phyloP scores from a whole-genome alignment of 2,113 vertebrate species.

The Propithecus coquereli region DNA sequence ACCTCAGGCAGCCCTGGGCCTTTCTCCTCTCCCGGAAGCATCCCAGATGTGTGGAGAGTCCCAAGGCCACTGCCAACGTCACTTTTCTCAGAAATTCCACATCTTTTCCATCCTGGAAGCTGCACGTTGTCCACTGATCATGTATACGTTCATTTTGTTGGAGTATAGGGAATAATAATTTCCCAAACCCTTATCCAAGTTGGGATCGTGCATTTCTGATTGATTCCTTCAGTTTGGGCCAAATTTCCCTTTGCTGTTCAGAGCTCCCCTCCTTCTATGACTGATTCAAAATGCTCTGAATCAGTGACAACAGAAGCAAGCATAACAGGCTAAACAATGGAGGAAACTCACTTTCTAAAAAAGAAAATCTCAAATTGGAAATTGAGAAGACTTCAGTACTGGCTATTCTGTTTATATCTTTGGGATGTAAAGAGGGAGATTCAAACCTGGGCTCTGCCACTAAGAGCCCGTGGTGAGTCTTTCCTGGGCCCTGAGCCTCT shows the following conservation, averaged over 20 bases:
- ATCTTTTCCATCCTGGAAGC: neutral
- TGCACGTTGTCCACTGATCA: rapidly evolving
- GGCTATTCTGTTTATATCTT: neutral
- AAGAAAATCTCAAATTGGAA: neutral
- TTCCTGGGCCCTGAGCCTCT: neutral
- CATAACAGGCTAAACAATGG: rapidly evolving
- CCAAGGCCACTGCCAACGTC: rapidly evolving
- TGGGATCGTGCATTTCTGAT: rapidly evolving
- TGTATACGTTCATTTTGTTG: neutral
- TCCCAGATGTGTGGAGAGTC: no score
- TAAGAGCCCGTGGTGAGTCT: rapidly evolving
- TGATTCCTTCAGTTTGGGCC: neutral
- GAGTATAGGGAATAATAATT: rapidly evolving
- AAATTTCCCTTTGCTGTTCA: neutral
- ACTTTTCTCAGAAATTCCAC: neutral
- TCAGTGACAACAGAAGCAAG: neutral
- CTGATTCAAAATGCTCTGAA: neutral
- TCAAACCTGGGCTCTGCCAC: rapidly evolving
- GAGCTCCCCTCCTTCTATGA: neutral
- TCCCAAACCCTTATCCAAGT: neutral
- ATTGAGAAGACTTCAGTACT: rapidly evolving
- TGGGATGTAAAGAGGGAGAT: neutral
- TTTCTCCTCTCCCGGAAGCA: rapidly evolving
- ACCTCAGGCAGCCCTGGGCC: neutral
- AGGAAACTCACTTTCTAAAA: no score